A percentile compares a stretch with the other conserved stretches of the same genome.
Conservation (phyloP, 1,140 invertebrate species). For the Polypedilum vanderplanki region DNA sequence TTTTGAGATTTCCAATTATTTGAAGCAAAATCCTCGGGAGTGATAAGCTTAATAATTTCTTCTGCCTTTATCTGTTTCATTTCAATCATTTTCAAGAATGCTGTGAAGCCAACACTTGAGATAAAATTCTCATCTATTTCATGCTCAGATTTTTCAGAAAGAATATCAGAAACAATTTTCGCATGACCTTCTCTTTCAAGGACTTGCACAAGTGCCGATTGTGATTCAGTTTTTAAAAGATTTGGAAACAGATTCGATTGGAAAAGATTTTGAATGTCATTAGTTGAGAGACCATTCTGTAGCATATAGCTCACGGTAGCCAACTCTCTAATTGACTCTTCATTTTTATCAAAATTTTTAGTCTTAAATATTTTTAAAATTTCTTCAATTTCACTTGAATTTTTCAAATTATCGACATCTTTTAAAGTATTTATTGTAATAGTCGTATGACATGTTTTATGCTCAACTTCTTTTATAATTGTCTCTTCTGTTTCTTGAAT, state of each 20-base stretch:
- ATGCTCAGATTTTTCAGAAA: slow-evolving; percentile 64
- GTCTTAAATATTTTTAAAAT: slow-evolving; percentile 63
- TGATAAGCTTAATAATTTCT: slow-evolving; percentile 50
- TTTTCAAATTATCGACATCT: slow-evolving; percentile 38
- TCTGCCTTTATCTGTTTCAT: slow-evolving; percentile 51
- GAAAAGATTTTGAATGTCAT: slow-evolving; percentile 69
- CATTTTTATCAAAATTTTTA: slow-evolving; percentile 70
- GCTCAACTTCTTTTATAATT: slow-evolving; percentile 32
- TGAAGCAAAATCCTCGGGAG: slow-evolving; percentile 37
- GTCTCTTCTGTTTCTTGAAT: slow-evolving; percentile 38
- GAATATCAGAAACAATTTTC: slow-evolving; percentile 67
- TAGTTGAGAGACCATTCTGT: slow-evolving; percentile 62
- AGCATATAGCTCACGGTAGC: slow-evolving; percentile 72
- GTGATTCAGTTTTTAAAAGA: slow-evolving; percentile 65
- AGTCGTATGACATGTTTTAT: slow-evolving; percentile 37
- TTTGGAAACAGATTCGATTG: slow-evolving; percentile 70
- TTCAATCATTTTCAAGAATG: slow-evolving; percentile 77
- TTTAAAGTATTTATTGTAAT: slow-evolving; percentile 38
- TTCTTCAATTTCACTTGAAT: slow-evolving; percentile 60
- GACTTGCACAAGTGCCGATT: slow-evolving; percentile 71
- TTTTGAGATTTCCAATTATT: background rate
- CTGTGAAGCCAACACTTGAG: slow-evolving; percentile 69
- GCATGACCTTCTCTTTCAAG: slow-evolving; percentile 74
- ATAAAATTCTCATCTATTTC: slow-evolving; percentile 66
- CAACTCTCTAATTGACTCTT: slow-evolving; percentile 67